Evolutionary conservation across 2,888 invertebrate genomes (phyloP).

Genomic region (Rugalucina vietnamica): DNA sequence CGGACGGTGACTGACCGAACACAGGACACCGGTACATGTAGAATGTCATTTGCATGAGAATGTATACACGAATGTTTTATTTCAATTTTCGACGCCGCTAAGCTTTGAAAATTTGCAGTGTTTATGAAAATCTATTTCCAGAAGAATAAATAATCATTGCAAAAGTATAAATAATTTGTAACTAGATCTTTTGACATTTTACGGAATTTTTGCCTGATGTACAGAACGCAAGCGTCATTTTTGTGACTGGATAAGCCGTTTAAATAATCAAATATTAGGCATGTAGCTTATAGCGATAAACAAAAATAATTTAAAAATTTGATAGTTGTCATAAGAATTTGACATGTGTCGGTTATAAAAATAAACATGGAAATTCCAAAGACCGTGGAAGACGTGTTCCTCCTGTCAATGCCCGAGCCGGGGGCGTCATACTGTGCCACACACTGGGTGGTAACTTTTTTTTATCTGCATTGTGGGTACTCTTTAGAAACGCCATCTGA

Average conservation of each 20-base stretch:
- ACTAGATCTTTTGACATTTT: neutral
- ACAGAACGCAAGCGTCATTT: neutral
- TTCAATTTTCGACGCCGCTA: no score
- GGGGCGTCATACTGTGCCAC: neutral
- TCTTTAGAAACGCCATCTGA: no score
- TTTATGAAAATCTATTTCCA: neutral
- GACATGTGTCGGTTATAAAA: slow-evolving; percentile 13
- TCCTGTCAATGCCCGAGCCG: neutral
- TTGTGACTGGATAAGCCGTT: neutral
- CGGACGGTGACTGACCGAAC: no score
- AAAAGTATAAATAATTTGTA: neutral
- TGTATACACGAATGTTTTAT: no score
- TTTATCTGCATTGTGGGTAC: no score
- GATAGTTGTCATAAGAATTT: neutral
- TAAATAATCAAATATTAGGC: neutral
- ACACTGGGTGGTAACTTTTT: no score
- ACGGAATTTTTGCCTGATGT: neutral
- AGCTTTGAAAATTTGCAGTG: neutral
- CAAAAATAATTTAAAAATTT: neutral
- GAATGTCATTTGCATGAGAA: no score
- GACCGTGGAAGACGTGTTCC: neutral
- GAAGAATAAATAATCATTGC: neutral
- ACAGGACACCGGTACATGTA: no score
- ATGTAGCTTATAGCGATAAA: neutral
- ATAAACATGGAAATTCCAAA: neutral